Evolutionary conservation across 2,888 invertebrate species (phyloP).

Genomic region (Kryphioiulus occultus): DNA sequence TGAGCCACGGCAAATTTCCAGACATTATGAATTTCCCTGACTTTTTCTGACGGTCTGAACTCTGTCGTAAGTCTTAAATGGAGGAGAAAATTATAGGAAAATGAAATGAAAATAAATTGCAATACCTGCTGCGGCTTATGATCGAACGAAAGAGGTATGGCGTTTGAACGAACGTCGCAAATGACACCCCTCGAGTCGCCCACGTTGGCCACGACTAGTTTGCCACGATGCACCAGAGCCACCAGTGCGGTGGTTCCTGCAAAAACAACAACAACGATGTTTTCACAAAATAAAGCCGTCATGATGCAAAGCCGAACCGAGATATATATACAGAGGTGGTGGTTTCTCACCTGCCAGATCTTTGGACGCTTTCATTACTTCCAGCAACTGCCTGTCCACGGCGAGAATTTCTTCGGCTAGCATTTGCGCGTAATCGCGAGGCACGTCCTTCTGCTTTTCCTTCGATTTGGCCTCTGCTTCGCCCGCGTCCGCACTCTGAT

Average conservation of each 20-base stretch:
- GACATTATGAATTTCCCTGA: no score
- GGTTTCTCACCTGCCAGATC: conserved; percentile 68
- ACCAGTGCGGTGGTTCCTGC: conserved; percentile 90
- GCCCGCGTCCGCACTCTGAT: background rate
- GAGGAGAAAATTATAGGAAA: no score
- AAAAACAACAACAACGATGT: background rate
- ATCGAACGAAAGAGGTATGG: conserved; percentile 91
- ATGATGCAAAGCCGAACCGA: background rate
- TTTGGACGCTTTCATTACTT: conserved; percentile 79
- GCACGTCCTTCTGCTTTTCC: conserved; percentile 75
- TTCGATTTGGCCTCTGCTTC: conserved; percentile 57
- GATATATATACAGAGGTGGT: background rate
- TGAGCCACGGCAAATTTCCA: no score
- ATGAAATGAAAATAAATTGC: no score
- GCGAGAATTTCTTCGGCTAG: conserved; percentile 56
- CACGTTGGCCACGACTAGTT: conserved; percentile 91
- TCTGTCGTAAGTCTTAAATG: no score
- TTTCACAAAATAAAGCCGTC: background rate
- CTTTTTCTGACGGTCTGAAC: no score
- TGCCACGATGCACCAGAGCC: conserved; percentile 81
- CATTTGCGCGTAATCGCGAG: conserved; percentile 58
- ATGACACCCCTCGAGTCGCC: conserved; percentile 96
- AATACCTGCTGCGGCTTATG: conserved; percentile 94
- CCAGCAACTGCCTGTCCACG: conserved; percentile 77
- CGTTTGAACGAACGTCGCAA: conserved; percentile 88